Base-by-base conservation (phyloP, 2,113 vertebrate species). In the Eulemur macaco region DNA sequence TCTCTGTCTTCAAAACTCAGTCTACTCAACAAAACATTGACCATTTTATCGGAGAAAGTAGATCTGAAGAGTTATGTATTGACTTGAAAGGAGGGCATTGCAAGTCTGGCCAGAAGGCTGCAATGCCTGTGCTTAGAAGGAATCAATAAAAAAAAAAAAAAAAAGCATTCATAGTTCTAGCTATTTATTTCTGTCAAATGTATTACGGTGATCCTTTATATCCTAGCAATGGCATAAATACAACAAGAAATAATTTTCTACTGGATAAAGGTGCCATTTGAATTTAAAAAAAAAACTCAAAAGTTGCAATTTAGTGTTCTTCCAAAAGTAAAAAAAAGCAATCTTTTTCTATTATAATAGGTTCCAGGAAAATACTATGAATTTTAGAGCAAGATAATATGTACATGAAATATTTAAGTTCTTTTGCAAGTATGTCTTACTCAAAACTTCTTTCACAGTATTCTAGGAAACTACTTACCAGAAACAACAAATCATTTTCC, bases 1-100 rank as follows among this genome's bases (percentile, higher is more conserved):
- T 97, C 69, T 96, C 89, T 96, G 39, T 91, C 97, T 98, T 94
- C 97, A 97, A 98, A 98, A 95, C 73, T 87, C 86, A 60, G 64
- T 42, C 63, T 95, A 77, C 71, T 97, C 91, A 92, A 86, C 58
- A 94, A 96, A 95, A 94, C 92, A 78, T 42, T 97, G 95, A 97
- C 96, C 84, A 66, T 25, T 56, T 97, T 96, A 96, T 84, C 34
- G 73, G 95, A 97, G 52, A 78, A 76, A 95, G 90, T 91, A 96
- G 95, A 98, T 90, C 87, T 96, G 52, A 52, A 63, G 97, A 97
- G 91, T 39, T 56, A 52, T 20, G 47, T 86, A 96, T 84, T 95
- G 82, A 97, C 83, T 88, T 92, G 96, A 89, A 84, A 81, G 81
- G 56, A 97, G 86, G 17, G 7, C 52, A 89, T 31, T 95, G 34